Conservation (phyloP, 2,888 invertebrate species). For the Leptopterna dolabrata region DNA sequence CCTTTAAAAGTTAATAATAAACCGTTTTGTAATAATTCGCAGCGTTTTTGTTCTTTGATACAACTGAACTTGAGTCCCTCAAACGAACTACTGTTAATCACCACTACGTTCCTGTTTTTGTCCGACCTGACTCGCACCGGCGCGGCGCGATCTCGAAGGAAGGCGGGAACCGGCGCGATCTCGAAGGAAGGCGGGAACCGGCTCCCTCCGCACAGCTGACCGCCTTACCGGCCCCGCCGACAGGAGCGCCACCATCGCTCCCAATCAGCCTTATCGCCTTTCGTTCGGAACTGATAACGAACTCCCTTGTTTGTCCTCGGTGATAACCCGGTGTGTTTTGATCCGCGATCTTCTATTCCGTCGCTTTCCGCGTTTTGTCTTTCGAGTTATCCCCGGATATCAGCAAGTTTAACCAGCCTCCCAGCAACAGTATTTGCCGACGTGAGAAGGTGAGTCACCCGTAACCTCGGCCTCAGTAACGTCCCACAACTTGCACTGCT, state of each 20-base stretch:
- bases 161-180: neutral
- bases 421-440: no score
- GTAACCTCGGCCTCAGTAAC: no score
- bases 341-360: neutral
- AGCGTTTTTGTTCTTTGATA: no score
- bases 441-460: no score
- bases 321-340: neutral
- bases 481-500: no score
- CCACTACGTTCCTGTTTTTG: no score
- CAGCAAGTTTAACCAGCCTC: neutral
- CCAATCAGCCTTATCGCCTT: neutral
- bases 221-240: neutral
- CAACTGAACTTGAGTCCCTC: no score
- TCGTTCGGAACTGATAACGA: neutral
- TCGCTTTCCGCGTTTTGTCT: neutral
- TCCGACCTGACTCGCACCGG: no score
- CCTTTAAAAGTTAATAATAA: no score
- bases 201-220: neutral
- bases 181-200: neutral
- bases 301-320: neutral
- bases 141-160: neutral
- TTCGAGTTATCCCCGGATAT: no score
- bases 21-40: no score
- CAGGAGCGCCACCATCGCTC: neutral
- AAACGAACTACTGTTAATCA: no score